Conservation (phyloP, 1,140 invertebrate genomes). For the Olivierus martensii region DNA sequence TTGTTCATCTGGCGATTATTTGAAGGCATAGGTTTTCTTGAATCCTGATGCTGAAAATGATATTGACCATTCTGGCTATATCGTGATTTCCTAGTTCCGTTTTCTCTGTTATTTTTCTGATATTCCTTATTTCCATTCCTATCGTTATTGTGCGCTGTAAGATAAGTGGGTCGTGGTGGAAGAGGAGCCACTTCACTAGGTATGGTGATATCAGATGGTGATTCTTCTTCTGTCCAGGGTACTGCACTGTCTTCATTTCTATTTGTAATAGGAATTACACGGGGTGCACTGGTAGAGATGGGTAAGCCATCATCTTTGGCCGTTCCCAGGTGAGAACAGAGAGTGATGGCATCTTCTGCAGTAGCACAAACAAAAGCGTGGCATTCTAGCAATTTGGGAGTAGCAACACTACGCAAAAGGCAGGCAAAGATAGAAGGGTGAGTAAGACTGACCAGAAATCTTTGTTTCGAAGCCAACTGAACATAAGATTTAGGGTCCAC, state of each 20-base stretch:
- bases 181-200: background rate
- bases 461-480: slow-evolving; percentile 12
- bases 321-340: background rate
- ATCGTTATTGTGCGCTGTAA: no score
- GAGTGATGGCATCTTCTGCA: slow-evolving; percentile 60
- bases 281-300: background rate
- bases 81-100: background rate
- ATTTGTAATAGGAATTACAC: background rate
- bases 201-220: background rate
- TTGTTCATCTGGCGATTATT: background rate
- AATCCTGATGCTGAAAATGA: background rate
- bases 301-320: background rate
- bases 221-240: background rate
- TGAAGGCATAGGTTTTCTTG: background rate
- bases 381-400: slow-evolving; percentile 61
- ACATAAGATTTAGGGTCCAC: slow-evolving; percentile 17
- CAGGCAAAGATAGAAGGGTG: slow-evolving; percentile 81
- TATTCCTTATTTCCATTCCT: background rate
- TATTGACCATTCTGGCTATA: no score
- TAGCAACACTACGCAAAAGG: slow-evolving; percentile 48
- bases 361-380: slow-evolving; percentile 72
- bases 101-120: background rate
- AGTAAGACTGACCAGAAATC: slow-evolving; percentile 18
- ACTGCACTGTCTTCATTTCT: no score
- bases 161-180: background rate